Base-by-base conservation (phyloP, 2,113 vertebrate species). In the Chlamydotis undulata region DNA sequence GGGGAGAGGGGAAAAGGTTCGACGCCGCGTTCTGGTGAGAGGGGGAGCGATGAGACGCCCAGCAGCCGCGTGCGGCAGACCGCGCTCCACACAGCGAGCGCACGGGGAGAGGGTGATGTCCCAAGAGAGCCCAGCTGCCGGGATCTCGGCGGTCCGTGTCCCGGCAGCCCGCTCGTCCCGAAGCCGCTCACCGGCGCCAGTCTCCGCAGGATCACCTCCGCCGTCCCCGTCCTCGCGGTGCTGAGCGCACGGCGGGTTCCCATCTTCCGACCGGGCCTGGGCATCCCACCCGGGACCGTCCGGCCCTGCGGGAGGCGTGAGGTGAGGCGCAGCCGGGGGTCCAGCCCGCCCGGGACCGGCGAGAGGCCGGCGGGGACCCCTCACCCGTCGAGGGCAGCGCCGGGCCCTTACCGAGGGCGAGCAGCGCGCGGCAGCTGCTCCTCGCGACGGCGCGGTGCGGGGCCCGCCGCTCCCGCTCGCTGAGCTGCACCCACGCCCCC, bases 81-180 rank as follows among this genome's bases (percentile, higher is more conserved):
- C 33, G n/a, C 4, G 13, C 57, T 50, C 56, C 22, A 52, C n/a
- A 14, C 26, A 7, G 7, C 4, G 3, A 28, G 26, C 0, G 4
- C 57, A 41, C 18, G 4, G 7, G 60, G 28, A 41, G 28, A 41
- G 8, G 37, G 21, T 16, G 23, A 2, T 3, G 55, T 11, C 70
- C 39, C 63, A 3, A 19, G 13, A 12, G 16, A 19, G 23, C 45
- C 37, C 53, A 6, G 16, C 16, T 2, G 24, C 25, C 3, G 2
- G 25, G 7, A 0, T 22, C 43, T 11, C 2, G 39, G 28, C 9
- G 19, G 23, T 29, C 37, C 26, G 0, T 0, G 10, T 18, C 49
- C 61, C 43, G 1, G 1, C 1, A 1, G 24, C 28, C 60, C 25
- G 1, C 1, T 3, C 1, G 1, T 12, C 68, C 57, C 4, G 24